Percentiles rank a stretch among this genome's conserved stretches.
phyloP scores from a whole-genome alignment of 2,888 invertebrate genomes.

The Hofmannophila pseudospretella region DNA sequence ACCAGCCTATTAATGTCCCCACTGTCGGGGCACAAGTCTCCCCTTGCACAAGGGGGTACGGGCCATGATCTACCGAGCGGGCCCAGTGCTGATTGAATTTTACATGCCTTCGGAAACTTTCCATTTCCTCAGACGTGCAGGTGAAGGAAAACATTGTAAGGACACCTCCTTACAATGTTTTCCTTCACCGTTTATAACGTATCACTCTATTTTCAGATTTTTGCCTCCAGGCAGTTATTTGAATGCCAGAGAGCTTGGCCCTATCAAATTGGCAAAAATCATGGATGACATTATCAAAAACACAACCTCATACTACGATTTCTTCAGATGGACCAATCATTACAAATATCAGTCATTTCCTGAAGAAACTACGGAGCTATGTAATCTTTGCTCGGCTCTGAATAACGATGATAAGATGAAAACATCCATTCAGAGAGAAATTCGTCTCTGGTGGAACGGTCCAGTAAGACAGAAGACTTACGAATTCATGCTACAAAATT shows the following conservation, averaged over 20 bases:
- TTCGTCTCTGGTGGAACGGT: conserved; percentile 23
- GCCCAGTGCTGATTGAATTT: too few species aligned
- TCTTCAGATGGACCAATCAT: conserved; percentile 27
- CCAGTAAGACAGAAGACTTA: conserved; percentile 1
- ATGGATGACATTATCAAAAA: conserved; percentile 23
- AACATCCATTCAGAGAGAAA: conserved; percentile 14
- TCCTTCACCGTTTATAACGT: too few species aligned
- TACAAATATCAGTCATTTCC: conserved; percentile 17
- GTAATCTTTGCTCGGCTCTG: conserved; percentile 21
- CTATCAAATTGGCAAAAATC: conserved; percentile 19
- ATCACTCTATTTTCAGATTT: conserved; percentile 23
- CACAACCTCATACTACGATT: conserved; percentile 18
- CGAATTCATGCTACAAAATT: neutral
- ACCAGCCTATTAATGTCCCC: too few species aligned
- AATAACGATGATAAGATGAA: conserved; percentile 15
- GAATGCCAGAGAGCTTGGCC: conserved; percentile 20
- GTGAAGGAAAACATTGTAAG: too few species aligned
- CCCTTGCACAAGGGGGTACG: too few species aligned
- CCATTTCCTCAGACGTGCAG: too few species aligned
- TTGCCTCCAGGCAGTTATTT: conserved; percentile 25
- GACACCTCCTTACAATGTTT: too few species aligned
- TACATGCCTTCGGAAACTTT: too few species aligned
- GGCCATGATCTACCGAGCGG: too few species aligned
- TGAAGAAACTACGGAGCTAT: conserved; percentile 11
- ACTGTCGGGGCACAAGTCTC: too few species aligned